A percentile compares a stretch with the other conserved stretches of the same genome.
phyloP scores from a whole-genome alignment of 2,888 invertebrate species.

The Melanostoma mellinum region DNA sequence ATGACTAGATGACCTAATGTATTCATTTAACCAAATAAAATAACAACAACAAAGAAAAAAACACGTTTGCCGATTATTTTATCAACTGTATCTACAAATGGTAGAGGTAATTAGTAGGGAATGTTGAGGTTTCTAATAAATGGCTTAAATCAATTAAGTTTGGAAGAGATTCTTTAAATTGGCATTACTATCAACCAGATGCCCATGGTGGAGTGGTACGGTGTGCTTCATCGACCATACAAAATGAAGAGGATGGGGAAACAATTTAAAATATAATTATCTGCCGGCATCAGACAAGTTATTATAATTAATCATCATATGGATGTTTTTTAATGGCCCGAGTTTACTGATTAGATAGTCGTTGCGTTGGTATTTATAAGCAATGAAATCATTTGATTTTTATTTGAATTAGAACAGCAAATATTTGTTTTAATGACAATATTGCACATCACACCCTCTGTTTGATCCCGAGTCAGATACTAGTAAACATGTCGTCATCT shows the following conservation, averaged over 20 bases:
- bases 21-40: background rate
- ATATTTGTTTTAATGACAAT: background rate
- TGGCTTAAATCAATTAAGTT: conserved; percentile 24
- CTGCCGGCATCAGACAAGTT: conserved; percentile 31
- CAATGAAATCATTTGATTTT: conserved; percentile 53
- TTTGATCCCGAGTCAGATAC: background rate
- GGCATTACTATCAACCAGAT: background rate
- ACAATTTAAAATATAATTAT: conserved; percentile 6
- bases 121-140: background rate
- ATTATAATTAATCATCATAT: conserved; percentile 32
- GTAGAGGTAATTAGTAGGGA: conserved; percentile 23
- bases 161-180: background rate
- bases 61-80: conserved; percentile 9
- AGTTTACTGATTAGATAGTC: conserved; percentile 51
- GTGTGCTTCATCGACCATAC: background rate
- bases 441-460: background rate
- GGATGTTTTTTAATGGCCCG: conserved; percentile 25
- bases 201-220: background rate
- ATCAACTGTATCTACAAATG: conserved; percentile 23
- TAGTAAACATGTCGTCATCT: conserved; percentile 45
- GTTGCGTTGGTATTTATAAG: conserved; percentile 38
- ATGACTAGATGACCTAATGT: conserved; percentile 2
- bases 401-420: conserved; percentile 4
- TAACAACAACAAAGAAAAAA: background rate
- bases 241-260: background rate